Evolutionary conservation across 2,888 invertebrate species (phyloP), one percentile per base, ranked within the genome.

Genomic region (Cyclophora punctaria): DNA sequence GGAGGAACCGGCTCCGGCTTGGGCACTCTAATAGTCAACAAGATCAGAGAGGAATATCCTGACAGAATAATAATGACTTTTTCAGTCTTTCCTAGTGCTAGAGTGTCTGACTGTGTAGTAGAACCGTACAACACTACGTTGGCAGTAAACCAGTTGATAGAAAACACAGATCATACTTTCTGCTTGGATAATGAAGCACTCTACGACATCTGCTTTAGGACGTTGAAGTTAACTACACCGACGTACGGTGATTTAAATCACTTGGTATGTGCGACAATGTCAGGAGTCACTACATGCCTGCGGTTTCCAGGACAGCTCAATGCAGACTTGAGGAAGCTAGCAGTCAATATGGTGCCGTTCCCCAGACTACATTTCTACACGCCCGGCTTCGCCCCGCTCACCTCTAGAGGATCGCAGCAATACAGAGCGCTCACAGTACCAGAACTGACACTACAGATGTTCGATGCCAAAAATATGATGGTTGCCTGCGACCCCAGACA

Each of bases 401-500:
- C 92, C 35, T 95, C 94, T 1, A 91, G 96, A 58, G 96, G 95
- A 5, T 93, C 93, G 51, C 96, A 97, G 73, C 95, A 96, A 66
- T 97, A 97, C 86, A 90, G 96, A 69, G 94, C 97, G 35, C 82
- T 96, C n/a, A 95, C 96, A 1, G 97, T 97, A 0, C 96, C 97
- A 0, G 97, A 98, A 78, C 87, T 97, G 49, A 97, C 96, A 2
- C 65, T 78, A 44, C 87, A 87, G 58, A 86, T 87, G 86, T 87
- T 87, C 52, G 77, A 94, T 90, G 89, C 95, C 89, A 81, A 95
- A 92, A 91, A 89, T 91, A 79, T 95, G 95, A 90, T 96, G 96
- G 96, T 96, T 2, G 97, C 97, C 1, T 97, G 97, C 71, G 96
- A 97, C 75, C 97, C 97, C 0, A 89, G 96, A 45, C 96, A 96